Evolutionary conservation across 1,140 invertebrate genomes (phyloP).

Genomic region (Drusus annulatus): DNA sequence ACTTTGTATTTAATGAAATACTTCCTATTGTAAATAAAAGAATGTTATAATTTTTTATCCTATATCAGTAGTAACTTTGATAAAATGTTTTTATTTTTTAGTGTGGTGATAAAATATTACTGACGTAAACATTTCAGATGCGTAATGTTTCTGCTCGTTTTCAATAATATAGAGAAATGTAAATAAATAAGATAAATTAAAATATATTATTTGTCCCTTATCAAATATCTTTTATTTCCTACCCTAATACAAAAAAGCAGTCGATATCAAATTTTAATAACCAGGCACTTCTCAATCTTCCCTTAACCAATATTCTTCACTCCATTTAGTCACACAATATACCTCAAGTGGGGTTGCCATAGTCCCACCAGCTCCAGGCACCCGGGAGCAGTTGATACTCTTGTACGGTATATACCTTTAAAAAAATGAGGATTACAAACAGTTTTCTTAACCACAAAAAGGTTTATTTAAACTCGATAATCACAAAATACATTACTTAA

Average conservation of each 20-base stretch:
- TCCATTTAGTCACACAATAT: too few relatives aligned
- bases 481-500: too few relatives aligned
- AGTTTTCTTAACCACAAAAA: too few relatives aligned
- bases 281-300: too few relatives aligned
- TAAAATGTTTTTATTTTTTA: conserved; percentile 42
- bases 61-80: conserved; percentile 25
- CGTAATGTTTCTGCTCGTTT: conserved; percentile 36
- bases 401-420: too few relatives aligned
- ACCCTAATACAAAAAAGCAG: background rate
- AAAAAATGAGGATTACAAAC: too few relatives aligned
- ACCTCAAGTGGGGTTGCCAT: too few relatives aligned
- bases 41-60: conserved; percentile 39
- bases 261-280: too few relatives aligned
- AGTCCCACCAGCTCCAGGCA: too few relatives aligned
- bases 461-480: too few relatives aligned
- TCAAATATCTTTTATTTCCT: conserved; percentile 38
- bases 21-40: conserved; percentile 45
- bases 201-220: conserved; percentile 49
- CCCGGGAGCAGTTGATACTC: too few relatives aligned
- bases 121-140: background rate
- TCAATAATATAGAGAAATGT: conserved; percentile 43
- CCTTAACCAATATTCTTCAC: too few relatives aligned
- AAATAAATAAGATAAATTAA: conserved; percentile 51
- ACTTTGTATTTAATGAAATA: background rate
- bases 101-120: conserved; percentile 38